Base-by-base conservation (phyloP, 1,140 invertebrate genomes). In the Antheraea mylitta region DNA sequence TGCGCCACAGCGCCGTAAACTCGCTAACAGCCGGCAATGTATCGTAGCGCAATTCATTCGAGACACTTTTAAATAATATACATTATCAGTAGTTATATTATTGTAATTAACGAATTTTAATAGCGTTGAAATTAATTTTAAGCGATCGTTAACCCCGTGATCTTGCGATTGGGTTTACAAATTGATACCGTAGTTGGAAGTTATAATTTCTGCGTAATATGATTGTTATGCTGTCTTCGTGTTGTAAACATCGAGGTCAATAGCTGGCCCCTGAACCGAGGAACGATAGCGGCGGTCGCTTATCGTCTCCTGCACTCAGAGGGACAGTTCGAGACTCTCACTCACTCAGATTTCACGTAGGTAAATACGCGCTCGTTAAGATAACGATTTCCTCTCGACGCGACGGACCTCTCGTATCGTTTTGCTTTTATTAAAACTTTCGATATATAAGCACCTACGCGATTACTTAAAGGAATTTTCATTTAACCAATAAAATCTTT, bases 351-450 rank as follows among this genome's bases (percentile, higher is more conserved):
- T 89, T 87, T 86, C 75, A 88, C 86, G 88, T 66, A 66, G 65
- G 65, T 90, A 89, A 91, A 89, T 87, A 87, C 77, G 70, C 77
- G 73, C 71, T 86, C 87, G 82, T 89, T 88, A 83, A 88, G 89
- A 91, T 91, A 91, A 89, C 83, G 69, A 81, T 89, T 89, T 91
- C 87, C 89, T 89, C 78, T 83, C 77, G 79, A 74, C 77, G 78
- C 82, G 81, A 81, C 79, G 71, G 59, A 66, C 67, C 19, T 70
- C 18, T 70, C 73, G 71, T 75, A 75, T 78, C 78, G 81, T 87
- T 87, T 85, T 85, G 82, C 80, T 89, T 82, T 83, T 85, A 82
- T 81, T 80, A 79, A 77, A 79, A 66, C 72, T 71, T 82, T 73
- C 69, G 70, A 74, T 74, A 74, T 74, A 72, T 72, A 74, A 70